Base-by-base conservation (phyloP, 2,113 vertebrate species). In the Campylomormyrus numenius region DNA sequence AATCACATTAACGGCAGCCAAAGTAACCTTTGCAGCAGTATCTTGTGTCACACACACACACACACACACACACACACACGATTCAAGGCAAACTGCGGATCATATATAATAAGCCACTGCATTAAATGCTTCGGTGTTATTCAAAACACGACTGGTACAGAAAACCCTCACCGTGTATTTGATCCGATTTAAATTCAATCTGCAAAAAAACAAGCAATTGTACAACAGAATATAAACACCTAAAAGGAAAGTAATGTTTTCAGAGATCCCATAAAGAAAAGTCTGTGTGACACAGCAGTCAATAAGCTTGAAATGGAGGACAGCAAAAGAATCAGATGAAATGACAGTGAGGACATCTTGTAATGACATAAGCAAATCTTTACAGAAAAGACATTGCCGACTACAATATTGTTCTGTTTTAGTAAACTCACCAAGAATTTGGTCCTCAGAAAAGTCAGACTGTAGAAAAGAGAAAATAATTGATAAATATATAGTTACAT, bases 371-470 rank as follows among this genome's bases (percentile, higher is more conserved):
- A 45, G n/a, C 1, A 27, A 70, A 8, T 87, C 45, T 56, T 88
- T 53, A 53, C 13, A 45, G 8, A 56, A 89, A 84, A 84, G 7
- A 56, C 21, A 39, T 19, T 84, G 35, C 27, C n/a, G 50, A 45
- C 27, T 35, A 49, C 35, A 53, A 53, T 10, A 74, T 3, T 35
- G 66, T 39, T 10, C 50, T 35, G 50, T 27, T 66, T 31, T 66
- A 31, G n/a, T 66, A 84, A 77, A 96, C 97, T 96, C 94, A 98
- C 98, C 98, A 35, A 95, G 74, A 45, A 98, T 96, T 93, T 98
- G 98, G 91, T 98, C 98, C 94, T 98, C 98, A 84, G 96, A 94
- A 96, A 98, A 98, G 93, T 98, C 98, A 92, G 96, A 97, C 98
- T 98, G 97, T 94, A 93, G 87, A 94, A 93, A 96, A 27, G 90